Conservation (phyloP, 2,888 invertebrate genomes). For the Dendrolimus pini region DNA sequence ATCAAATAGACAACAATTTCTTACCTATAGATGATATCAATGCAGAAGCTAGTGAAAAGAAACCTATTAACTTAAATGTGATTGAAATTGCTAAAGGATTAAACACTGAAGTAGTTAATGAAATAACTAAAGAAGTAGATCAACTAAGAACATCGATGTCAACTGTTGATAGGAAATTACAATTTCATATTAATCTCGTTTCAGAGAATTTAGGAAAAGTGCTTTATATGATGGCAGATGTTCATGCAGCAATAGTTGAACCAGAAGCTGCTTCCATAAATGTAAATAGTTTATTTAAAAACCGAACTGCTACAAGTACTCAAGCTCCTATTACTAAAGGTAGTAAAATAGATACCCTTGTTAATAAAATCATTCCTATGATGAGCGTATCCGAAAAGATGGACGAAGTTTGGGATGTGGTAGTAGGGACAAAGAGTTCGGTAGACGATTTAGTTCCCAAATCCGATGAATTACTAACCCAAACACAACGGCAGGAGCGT, state of each 20-base stretch:
- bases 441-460: constrained; percentile 91
- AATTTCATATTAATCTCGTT: constrained; percentile 89
- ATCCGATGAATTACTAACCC: constrained; percentile 89
- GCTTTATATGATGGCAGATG: constrained; percentile 86
- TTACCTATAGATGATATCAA: constrained; percentile 89
- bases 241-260: constrained; percentile 89
- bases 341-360: constrained; percentile 88
- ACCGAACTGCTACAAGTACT: constrained; percentile 77
- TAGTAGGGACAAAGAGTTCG: constrained; percentile 91
- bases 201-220: constrained; percentile 89
- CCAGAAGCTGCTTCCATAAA: constrained; percentile 77
- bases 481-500: constrained; percentile 90
- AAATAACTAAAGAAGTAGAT: constrained; percentile 88
- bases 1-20: constrained; percentile 89
- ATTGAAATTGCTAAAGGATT: constrained; percentile 90
- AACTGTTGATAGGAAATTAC: constrained; percentile 87
- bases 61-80: constrained; percentile 88
- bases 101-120: constrained; percentile 87
- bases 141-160: constrained; percentile 86
- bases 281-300: constrained; percentile 65
- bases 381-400: constrained; percentile 91
- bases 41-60: constrained; percentile 91
- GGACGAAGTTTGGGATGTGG: constrained; percentile 94
- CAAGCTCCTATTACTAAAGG: constrained; percentile 76
- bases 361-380: constrained; percentile 89